A percentile compares a stretch with the other conserved stretches of the same genome.
Evolutionary conservation across 1,140 invertebrate species (phyloP).

Genomic region (Drosophila serrata): DNA sequence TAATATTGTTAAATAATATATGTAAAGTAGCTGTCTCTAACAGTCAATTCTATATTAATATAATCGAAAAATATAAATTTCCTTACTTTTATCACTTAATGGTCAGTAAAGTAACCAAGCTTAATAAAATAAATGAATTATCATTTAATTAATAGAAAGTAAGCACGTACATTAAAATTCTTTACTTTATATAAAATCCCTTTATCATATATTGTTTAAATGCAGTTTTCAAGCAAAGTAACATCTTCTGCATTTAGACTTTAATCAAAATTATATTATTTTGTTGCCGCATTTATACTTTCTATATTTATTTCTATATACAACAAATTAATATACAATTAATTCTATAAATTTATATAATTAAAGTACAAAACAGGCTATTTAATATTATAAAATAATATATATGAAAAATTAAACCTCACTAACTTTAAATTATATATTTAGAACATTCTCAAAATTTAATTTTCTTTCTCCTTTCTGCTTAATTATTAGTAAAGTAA

Average conservation of each 20-base stretch:
- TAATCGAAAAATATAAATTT: neutral
- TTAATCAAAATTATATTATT: slow-evolving; percentile 31
- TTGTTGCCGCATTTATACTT: slow-evolving; percentile 35
- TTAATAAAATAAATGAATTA: too few relatives aligned
- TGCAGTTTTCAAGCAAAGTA: neutral
- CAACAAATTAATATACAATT: too few relatives aligned
- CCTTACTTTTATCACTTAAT: too few relatives aligned
- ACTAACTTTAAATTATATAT: neutral
- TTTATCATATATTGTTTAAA: neutral
- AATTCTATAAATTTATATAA: too few relatives aligned
- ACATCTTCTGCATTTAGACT: slow-evolving; percentile 24
- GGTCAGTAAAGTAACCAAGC: too few relatives aligned
- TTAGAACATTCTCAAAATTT: neutral
- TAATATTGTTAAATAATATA: too few relatives aligned
- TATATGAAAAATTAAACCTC: too few relatives aligned
- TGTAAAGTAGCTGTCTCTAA: neutral
- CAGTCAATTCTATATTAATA: too few relatives aligned
- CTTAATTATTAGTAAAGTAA: neutral
- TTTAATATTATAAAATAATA: too few relatives aligned
- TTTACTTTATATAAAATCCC: neutral
- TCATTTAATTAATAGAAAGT: neutral
- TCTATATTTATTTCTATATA: too few relatives aligned
- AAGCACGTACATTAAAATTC: neutral
- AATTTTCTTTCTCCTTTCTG: neutral
- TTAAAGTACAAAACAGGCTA: too few relatives aligned